Evolutionary conservation across 2,888 invertebrate species (phyloP), one percentile per base, ranked within the genome.

Genomic region (Folsomia manolachei): DNA sequence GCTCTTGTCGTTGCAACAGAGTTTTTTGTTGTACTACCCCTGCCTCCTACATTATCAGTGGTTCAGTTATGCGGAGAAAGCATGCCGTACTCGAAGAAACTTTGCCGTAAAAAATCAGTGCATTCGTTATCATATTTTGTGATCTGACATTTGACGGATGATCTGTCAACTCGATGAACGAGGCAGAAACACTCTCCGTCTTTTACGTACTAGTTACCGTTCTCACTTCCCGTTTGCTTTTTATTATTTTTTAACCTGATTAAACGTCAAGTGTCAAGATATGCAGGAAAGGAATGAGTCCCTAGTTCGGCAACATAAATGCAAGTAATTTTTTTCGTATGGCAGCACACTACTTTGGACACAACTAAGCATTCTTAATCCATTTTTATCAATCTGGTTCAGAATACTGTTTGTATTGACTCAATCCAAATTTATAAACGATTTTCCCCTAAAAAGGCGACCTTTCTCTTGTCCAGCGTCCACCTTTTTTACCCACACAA

Each of bases 121-220:
- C 39, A 39, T 61, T 62, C 27, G 39, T 69, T 69, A 69, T 69
- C 69, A 62, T 69, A 39, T 39, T 62, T 60, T 69, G 25, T 27
- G 27, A 69, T 69, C 62, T 39, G 69, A 69, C 69, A 53, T 62
- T 69, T 69, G 69, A 69, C 69, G 39, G 69, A 69, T 69, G 69
- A 69, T 69, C 61, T 61, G 61, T 69, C 69, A 62, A 69, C 62
- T 62, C 39, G 69, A 18, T 62, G 27, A 61, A 14, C 19, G 56
- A 56, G 56, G 11, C 21, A 19, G 24, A 60, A 7, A 63, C 63
- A 63, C 68, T 39, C 25, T 62, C 21, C 19, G 56, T 52, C 60
- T 27, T 69, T 27, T 69, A 23, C 66, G 4, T 39, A 4, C 39
- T 39, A 2, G 21, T 69, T 51, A 14, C 62, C 63, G n/a, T 27